phyloP scores from a whole-genome alignment of 2,113 vertebrate genomes.

The Burhinus bistriatus region DNA sequence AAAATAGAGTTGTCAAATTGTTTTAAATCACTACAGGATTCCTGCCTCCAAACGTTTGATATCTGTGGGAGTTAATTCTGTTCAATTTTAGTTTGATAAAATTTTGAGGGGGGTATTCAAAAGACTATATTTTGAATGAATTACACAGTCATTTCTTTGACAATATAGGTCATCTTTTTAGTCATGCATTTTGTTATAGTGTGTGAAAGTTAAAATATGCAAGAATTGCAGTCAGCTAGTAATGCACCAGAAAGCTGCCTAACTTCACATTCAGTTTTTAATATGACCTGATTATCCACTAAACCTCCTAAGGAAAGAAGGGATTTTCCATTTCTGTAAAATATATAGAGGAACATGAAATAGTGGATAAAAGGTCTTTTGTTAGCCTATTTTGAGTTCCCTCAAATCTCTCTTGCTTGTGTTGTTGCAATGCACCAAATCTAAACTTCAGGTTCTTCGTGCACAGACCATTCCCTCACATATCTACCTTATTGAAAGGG shows the following conservation, averaged over 20 bases:
- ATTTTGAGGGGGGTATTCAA: neutral
- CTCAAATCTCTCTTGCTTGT: neutral
- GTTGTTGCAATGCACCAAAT: neutral
- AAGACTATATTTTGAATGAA: neutral
- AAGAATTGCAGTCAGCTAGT: neutral
- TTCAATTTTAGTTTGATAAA: neutral
- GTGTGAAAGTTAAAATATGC: neutral
- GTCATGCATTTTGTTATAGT: neutral
- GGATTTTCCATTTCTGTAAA: neutral
- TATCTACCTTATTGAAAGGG: neutral
- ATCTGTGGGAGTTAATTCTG: neutral
- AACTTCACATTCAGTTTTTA: neutral
- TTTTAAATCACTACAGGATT: neutral
- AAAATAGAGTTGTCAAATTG: neutral
- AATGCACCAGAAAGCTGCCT: neutral
- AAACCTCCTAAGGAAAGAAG: neutral
- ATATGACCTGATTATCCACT: neutral
- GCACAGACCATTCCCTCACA: neutral
- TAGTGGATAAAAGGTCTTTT: neutral
- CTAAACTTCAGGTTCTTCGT: neutral
- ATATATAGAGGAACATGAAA: neutral
- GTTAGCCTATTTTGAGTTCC: neutral
- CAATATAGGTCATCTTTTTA: neutral
- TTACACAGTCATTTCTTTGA: neutral
- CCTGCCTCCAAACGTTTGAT: neutral